Evolutionary conservation across 1,140 invertebrate species (phyloP), one percentile per base, ranked within the genome.

Genomic region (Cyclargus thomasi): DNA sequence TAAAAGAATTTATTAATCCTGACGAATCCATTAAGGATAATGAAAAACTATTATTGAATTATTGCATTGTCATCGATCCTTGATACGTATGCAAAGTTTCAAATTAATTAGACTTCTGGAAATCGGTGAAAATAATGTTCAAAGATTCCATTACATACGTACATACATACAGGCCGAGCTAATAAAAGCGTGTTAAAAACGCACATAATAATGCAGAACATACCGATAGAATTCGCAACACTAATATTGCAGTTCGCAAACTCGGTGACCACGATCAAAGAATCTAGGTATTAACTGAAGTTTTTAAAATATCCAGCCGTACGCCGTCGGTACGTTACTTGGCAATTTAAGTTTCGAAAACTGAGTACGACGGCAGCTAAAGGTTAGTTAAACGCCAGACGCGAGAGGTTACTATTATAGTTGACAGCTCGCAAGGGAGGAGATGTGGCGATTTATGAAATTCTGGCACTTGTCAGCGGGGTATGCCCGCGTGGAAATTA

Each of bases 311-410:
- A 67, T 21, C 67, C 64, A 20, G 21, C 18, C 17, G 20, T 59
- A 59, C 67, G 47, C 62, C 62, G 64, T 72, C 64, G 63, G 64
- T 67, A 67, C 64, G 70, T 79, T 80, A 79, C 77, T 82, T 78
- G 53, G 78, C 73, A 82, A 85, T 85, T 85, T 82, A 82, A 85
- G 77, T 85, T 85, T 78, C 69, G 70, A 78, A 79, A 82, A 85
- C 80, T 80, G 75, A 76, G 68, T 67, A 67, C 63, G 70, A 68
- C 70, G 71, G 71, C 67, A 74, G 74, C 69, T 79, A 76, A 82
- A 75, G 75, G 78, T 76, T 81, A 78, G 77, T 79, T 82, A 80
- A 80, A 78, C 74, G 70, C 67, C 67, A 70, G 63, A 65, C 76
- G 67, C 72, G 71, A 76, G 76, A 74, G 76, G 68, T 74, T 79